Evolutionary conservation across 2,797 vertebrate species (phyloP).

Genomic region (Carcharodon carcharias): DNA sequence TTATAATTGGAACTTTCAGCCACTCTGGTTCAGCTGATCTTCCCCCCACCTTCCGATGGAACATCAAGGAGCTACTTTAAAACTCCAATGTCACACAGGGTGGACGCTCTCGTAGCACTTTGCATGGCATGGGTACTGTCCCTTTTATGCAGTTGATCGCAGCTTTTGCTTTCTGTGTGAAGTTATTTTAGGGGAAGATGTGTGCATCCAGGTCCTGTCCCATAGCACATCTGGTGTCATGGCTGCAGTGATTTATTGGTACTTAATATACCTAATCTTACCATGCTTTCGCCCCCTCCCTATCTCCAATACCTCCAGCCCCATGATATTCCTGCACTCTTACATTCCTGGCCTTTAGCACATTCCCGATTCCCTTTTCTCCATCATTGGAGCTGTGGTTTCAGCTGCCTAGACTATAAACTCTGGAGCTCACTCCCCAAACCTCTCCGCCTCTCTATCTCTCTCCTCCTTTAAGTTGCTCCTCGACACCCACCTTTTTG

Average conservation of each 20-base stretch:
- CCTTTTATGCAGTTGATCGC: neutral
- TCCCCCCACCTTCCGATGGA: neutral
- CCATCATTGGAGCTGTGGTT: too few relatives aligned
- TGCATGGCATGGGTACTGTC: neutral
- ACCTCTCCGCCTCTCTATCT: too few relatives aligned
- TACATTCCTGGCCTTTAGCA: neutral
- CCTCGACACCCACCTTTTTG: too few relatives aligned
- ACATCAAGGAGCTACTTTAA: neutral
- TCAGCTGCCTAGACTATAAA: too few relatives aligned
- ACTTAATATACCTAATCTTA: neutral
- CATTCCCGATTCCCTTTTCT: too few relatives aligned
- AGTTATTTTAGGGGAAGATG: neutral
- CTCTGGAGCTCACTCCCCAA: too few relatives aligned
- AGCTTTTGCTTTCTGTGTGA: neutral
- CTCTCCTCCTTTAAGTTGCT: too few relatives aligned
- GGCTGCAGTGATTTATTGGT: neutral
- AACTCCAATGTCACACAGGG: neutral
- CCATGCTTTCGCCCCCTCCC: neutral
- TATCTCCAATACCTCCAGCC: neutral
- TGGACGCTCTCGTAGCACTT: neutral
- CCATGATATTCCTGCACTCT: neutral
- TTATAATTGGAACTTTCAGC: neutral
- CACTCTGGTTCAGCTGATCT: neutral
- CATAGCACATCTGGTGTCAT: neutral
- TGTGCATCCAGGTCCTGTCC: neutral